phyloP scores from a whole-genome alignment of 2,113 vertebrate genomes.

The Nyctereutes procyonoides region DNA sequence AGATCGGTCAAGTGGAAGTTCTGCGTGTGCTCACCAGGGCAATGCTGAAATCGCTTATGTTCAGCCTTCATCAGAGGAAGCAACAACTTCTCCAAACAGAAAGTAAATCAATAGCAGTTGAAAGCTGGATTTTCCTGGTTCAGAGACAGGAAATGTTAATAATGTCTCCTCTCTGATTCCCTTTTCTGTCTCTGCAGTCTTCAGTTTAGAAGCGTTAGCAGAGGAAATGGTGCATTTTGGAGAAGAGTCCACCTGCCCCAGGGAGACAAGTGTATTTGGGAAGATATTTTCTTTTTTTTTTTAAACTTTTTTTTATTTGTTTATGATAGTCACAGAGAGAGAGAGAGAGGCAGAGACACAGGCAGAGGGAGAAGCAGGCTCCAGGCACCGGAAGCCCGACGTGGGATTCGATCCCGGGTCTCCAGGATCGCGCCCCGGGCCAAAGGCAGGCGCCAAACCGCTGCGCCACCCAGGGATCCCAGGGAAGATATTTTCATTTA shows the following conservation, averaged over 20 bases:
- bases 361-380: too few species aligned
- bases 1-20: fast-evolving
- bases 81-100: background rate
- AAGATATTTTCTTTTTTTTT: background rate
- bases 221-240: background rate
- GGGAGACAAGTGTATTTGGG: background rate
- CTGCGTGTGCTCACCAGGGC: background rate
- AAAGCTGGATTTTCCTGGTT: background rate
- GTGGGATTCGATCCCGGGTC: too few species aligned
- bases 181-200: background rate
- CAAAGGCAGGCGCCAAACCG: too few species aligned
- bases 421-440: too few species aligned
- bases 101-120: background rate
- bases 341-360: too few species aligned
- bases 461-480: too few species aligned
- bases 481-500: background rate
- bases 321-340: too few species aligned
- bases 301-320: too few species aligned
- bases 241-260: background rate
- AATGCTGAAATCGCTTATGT: fast-evolving
- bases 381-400: too few species aligned
- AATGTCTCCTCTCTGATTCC: background rate
- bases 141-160: background rate
- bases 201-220: background rate
- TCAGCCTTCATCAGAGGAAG: background rate